Evolutionary conservation across 2,113 vertebrate genomes (phyloP), one percentile per base, ranked within the genome.

Genomic region (Rhombomys opimus): DNA sequence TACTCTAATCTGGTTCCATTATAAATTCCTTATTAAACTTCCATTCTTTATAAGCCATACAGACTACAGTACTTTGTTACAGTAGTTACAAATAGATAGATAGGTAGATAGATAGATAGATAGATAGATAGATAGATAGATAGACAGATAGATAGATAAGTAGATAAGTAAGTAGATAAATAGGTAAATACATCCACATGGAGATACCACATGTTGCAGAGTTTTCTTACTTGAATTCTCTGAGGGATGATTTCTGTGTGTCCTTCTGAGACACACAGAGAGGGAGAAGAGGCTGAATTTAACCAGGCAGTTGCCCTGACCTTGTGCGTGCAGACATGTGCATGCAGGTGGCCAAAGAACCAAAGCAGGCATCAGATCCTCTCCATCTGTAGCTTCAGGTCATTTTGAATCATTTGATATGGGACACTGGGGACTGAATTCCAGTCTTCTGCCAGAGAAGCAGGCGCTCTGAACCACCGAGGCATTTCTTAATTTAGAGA

Each of bases 261-360:
- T 87, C 32, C 15, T 72, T 41, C 27, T 46, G 25, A 77, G 65
- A 78, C 78, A 91, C 90, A 93, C 84, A 18, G 27, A 1, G 27
- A 57, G 65, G 95, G 78, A 95, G 76, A 78, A 23, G 75, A 54
- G 46, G 67, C 94, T 95, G 95, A 93, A 91, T 95, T 77, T 93
- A 85, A 27, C 41, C 78, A 97, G 93, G 91, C 85, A 96, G 96
- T 77, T 94, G 92, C 91, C 81, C 72, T 0, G 67, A 81, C 93
- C 91, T 97, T 92, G 65, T 84, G 13, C 87, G 9, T 4, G 6
- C 0, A 3, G 22, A 14, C 13, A 22, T 2, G 22, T 63, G 80
- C 1, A 14, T 38, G 22, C 35, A 25, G 61, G 20, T 82, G 23
- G 13, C 23, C n/a, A 61, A 84, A 84, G 57, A 41, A 11, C 23